A percentile compares a stretch with the other conserved stretches of the same genome.
These are phyloP conservation scores for Drosophila elegans DNA, from an alignment of 1,140 invertebrate genomes.

Conservation along the genomic window DNA sequence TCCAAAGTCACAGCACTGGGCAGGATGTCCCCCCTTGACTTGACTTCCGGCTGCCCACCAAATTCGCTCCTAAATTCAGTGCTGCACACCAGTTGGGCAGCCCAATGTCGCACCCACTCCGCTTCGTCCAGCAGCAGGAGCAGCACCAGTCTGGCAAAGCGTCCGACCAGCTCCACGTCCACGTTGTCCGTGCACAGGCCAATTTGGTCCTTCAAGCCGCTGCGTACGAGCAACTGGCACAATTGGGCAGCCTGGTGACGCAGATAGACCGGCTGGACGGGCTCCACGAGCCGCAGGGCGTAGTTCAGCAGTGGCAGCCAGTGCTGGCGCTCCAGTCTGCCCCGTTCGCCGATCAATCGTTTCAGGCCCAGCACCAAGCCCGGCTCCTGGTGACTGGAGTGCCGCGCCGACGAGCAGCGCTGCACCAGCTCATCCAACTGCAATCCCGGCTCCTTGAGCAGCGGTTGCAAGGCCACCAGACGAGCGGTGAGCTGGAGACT, in stretches of 20 bases:
- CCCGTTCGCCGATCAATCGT: conserved; percentile 2
- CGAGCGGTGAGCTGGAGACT: conserved; percentile 5
- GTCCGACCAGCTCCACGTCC: conserved; percentile 46
- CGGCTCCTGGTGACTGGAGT: conserved; percentile 19
- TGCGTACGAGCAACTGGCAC: conserved; percentile 12
- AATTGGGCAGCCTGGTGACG: conserved; percentile 43
- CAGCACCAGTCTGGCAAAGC: conserved; percentile 54
- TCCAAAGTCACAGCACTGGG: conserved; percentile 40
- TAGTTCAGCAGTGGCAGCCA: conserved; percentile 38
- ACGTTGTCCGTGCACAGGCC: too few species aligned
- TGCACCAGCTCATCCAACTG: conserved; percentile 6
- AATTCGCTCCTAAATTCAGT: not conserved
- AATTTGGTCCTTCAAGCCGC: not conserved
- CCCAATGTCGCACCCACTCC: conserved; percentile 61
- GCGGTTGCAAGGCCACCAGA: conserved; percentile 24
- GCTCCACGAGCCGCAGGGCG: conserved; percentile 16
- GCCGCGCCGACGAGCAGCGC: not conserved
- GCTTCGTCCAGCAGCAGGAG: conserved; percentile 74
- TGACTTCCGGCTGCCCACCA: not conserved
- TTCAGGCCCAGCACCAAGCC: conserved; percentile 44
- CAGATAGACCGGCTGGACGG: conserved; percentile 32
- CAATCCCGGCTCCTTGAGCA: conserved; percentile 7
- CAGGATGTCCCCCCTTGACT: conserved; percentile 16
- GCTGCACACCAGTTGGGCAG: conserved; percentile 44
- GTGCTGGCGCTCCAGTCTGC: not conserved